Evolutionary conservation across 2,888 invertebrate species (phyloP).

Genomic region (Anthophora plumipes): DNA sequence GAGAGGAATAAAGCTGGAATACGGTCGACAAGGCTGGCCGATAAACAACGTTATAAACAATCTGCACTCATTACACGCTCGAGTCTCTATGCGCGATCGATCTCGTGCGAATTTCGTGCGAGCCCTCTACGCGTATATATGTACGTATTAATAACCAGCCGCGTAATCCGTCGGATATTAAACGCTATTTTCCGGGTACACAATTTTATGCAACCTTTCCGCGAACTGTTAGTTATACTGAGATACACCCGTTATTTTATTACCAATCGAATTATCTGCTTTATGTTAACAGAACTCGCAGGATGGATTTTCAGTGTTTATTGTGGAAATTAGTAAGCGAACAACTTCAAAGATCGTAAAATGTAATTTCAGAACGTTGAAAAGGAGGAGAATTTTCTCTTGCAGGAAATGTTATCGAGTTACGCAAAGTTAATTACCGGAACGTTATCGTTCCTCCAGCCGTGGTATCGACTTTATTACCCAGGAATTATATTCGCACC

Average conservation of each 20-base stretch:
- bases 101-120: slow-evolving; percentile 31
- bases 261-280: neutral
- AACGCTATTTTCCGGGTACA: slow-evolving; percentile 53
- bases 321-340: neutral
- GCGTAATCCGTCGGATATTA: slow-evolving; percentile 41
- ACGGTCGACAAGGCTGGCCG: slow-evolving; percentile 47
- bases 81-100: slow-evolving; percentile 49
- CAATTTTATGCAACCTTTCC: slow-evolving; percentile 59
- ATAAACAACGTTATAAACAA: slow-evolving; percentile 72
- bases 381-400: neutral
- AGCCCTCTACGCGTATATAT: slow-evolving; percentile 3
- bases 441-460: slow-evolving; percentile 28
- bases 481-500: slow-evolving; percentile 48
- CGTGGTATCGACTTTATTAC: slow-evolving; percentile 44
- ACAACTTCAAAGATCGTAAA: neutral
- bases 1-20: slow-evolving; percentile 52
- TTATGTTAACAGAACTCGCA: neutral
- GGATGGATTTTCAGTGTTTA: neutral
- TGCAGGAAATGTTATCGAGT: neutral
- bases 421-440: slow-evolving; percentile 27
- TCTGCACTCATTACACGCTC: slow-evolving; percentile 57
- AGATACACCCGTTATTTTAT: neutral
- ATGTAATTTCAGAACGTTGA: neutral
- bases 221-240: neutral
- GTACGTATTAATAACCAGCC: slow-evolving; percentile 48